These are phyloP conservation scores for Caenorhabditis latens DNA, from an alignment of 1,140 invertebrate species.

Conservation along the genomic window DNA sequence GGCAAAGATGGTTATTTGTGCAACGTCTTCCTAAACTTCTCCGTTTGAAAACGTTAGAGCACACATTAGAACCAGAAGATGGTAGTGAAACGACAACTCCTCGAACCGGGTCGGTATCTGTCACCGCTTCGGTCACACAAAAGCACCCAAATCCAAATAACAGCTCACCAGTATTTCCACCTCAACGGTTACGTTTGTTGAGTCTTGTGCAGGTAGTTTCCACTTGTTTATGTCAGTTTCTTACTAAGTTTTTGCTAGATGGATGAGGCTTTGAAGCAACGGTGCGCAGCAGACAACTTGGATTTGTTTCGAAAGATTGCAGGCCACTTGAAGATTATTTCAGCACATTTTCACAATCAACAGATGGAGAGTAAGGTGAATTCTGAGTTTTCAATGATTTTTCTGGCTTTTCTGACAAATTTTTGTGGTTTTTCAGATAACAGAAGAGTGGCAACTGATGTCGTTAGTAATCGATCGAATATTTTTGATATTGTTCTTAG, in stretches of 20 bases:
- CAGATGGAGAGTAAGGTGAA: conserved; percentile 60
- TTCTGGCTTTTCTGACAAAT: background rate
- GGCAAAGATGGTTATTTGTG: conserved; percentile 57
- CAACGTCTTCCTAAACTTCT: conserved; percentile 57
- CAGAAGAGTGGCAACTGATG: conserved; percentile 95
- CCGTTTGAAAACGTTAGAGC: conserved; percentile 44
- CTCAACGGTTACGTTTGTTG: conserved; percentile 64
- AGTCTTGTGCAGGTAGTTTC: conserved; percentile 55
- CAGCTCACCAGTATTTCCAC: conserved; percentile 18
- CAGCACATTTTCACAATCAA: conserved; percentile 59
- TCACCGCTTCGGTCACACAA: conserved; percentile 14
- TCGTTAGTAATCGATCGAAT: conserved; percentile 98
- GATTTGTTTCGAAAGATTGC: conserved; percentile 59
- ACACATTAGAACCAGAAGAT: background rate
- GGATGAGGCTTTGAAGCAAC: conserved; percentile 57
- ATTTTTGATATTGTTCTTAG: conserved; percentile 95
- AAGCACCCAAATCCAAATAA: conserved; percentile 64
- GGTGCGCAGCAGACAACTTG: conserved; percentile 34
- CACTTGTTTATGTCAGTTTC: background rate
- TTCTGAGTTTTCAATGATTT: background rate
- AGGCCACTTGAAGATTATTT: conserved; percentile 54
- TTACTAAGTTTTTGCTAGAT: conserved; percentile 3
- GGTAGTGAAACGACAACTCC: conserved; percentile 20
- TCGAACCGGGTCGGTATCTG: conserved; percentile 6
- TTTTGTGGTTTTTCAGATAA: conserved; percentile 74